Conservation (phyloP, 2,888 invertebrate species). For the Phrixothrix hirtus region DNA sequence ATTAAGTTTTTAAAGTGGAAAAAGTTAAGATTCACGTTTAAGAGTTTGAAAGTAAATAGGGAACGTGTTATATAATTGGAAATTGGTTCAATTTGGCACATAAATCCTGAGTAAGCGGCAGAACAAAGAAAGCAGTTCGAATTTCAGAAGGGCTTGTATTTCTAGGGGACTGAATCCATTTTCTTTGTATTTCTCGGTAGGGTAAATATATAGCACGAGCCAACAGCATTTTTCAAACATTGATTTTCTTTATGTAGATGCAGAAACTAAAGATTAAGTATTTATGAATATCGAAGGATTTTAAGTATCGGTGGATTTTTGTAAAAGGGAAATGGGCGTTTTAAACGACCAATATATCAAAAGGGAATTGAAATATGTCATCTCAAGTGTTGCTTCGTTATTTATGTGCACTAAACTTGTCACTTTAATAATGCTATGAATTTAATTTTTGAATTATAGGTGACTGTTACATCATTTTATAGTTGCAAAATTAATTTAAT, state of each 20-base stretch:
- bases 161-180: constrained; percentile 36
- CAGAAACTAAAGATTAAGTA: neutral
- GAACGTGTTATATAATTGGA: constrained; percentile 35
- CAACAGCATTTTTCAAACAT: constrained; percentile 7
- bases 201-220: constrained; percentile 43
- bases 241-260: neutral
- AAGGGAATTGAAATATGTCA: constrained; percentile 35
- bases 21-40: no score
- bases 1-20: no score
- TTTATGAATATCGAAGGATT: neutral
- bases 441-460: constrained; percentile 19
- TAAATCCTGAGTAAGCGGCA: constrained; percentile 36
- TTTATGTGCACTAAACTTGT: constrained; percentile 33
- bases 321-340: constrained; percentile 28
- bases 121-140: constrained; percentile 42
- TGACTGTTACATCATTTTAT: constrained; percentile 16
- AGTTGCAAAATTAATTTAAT: constrained; percentile 21
- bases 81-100: constrained; percentile 40
- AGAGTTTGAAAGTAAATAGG: constrained; percentile 21
- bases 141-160: constrained; percentile 41
- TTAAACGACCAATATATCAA: constrained; percentile 29
- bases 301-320: constrained; percentile 24
- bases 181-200: constrained; percentile 42
- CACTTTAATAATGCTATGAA: constrained; percentile 25
- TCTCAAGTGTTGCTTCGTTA: constrained; percentile 33